A percentile compares a stretch with the other conserved stretches of the same genome.
phyloP scores from a whole-genome alignment of 2,797 vertebrate species.

The Apogon hyalosoma region DNA sequence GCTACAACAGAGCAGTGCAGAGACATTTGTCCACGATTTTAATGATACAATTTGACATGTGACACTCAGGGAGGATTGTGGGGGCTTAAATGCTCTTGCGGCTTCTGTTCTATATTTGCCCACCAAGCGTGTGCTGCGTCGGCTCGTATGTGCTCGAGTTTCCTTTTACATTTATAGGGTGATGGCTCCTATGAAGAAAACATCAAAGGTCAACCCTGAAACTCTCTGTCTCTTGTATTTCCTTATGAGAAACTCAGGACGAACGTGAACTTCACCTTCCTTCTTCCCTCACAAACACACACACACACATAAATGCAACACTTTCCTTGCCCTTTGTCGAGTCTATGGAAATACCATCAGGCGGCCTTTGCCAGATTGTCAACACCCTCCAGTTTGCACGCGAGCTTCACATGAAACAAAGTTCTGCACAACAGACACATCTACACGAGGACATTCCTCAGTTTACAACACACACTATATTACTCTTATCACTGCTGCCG shows the following conservation, averaged over 20 bases:
- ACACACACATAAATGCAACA: conserved; percentile 7
- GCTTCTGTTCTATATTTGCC: neutral
- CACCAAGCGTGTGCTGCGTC: neutral
- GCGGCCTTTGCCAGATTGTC: conserved; percentile 59
- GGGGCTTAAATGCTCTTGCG: no score
- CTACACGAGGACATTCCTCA: conserved; percentile 16
- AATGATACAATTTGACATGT: no score
- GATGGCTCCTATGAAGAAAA: conserved; percentile 1
- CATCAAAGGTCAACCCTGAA: conserved; percentile 12
- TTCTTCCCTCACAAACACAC: conserved; percentile 20
- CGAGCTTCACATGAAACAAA: conserved; percentile 45
- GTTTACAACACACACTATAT: conserved; percentile 1
- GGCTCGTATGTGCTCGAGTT: neutral
- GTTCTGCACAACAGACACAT: conserved; percentile 17
- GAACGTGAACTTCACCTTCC: conserved; percentile 39
- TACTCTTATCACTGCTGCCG: neutral
- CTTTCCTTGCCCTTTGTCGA: conserved; percentile 44
- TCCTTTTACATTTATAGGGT: conserved; percentile 2
- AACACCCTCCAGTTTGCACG: conserved; percentile 65
- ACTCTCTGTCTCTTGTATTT: conserved; percentile 15
- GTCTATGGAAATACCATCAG: conserved; percentile 55
- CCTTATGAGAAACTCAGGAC: conserved; percentile 55
- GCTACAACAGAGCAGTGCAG: no score
- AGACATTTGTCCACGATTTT: no score
- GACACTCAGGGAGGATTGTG: no score